Conservation (phyloP, 2,888 invertebrate species). For the Tromatobia lineatoria region DNA sequence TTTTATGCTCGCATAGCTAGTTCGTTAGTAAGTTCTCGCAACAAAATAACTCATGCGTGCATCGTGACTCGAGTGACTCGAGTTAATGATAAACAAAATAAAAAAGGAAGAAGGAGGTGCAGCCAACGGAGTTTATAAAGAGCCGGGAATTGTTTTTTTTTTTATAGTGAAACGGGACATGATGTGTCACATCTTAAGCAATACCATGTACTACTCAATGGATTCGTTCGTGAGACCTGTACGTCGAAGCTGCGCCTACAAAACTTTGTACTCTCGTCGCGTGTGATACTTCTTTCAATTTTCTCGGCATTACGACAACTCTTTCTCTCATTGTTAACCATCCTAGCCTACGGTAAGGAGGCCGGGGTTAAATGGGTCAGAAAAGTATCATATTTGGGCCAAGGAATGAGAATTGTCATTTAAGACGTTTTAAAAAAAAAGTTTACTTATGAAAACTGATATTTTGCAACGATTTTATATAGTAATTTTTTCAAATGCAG, state of each 20-base stretch:
- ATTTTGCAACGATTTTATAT: too few species aligned
- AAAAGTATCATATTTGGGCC: too few species aligned
- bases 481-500: too few species aligned
- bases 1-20: not conserved
- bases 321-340: not conserved
- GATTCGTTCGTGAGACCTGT: constrained; percentile 35
- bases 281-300: constrained; percentile 18
- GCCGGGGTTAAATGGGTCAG: too few species aligned
- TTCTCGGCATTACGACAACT: not conserved
- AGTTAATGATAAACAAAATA: constrained; percentile 16
- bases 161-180: constrained; percentile 32
- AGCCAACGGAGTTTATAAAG: not conserved
- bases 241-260: constrained; percentile 25
- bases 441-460: too few species aligned
- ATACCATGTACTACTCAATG: constrained; percentile 2
- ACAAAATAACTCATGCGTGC: constrained; percentile 33
- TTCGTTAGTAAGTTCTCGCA: constrained; percentile 37
- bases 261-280: not conserved
- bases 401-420: too few species aligned
- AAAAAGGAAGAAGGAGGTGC: not conserved
- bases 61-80: not conserved
- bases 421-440: too few species aligned
- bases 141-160: constrained; percentile 29
- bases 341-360: too few species aligned
- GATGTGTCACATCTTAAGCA: constrained; percentile 35